Percentiles rank a stretch among this genome's conserved stretches.
phyloP scores from a whole-genome alignment of 2,113 vertebrate genomes.

The Sphaerodactylus townsendi region DNA sequence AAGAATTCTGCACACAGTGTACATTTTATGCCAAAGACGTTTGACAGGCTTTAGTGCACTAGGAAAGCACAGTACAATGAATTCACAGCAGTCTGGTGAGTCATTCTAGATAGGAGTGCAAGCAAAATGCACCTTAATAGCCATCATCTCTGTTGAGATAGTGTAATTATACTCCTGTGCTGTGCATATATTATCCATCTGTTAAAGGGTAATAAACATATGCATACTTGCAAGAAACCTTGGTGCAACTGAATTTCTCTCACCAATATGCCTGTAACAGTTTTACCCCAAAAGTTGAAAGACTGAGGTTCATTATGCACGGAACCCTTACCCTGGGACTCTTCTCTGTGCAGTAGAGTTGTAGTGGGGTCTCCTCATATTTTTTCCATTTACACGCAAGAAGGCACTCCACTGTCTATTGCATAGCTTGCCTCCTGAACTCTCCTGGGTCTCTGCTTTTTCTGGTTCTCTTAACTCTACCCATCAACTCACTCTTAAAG shows the following conservation, averaged over 20 bases:
- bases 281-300: not conserved
- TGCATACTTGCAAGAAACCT: not conserved
- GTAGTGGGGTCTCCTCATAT: too few species aligned
- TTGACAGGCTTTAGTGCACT: slow-evolving; percentile 7
- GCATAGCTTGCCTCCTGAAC: too few species aligned
- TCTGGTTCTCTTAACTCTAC: too few species aligned
- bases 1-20: rapidly evolving
- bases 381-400: too few species aligned
- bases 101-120: slow-evolving; percentile 48
- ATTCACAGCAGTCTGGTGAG: slow-evolving; percentile 27
- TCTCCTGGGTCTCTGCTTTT: too few species aligned
- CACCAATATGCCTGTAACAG: rapidly evolving
- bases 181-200: not conserved
- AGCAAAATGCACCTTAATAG: slow-evolving; percentile 36
- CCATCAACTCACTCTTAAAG: too few species aligned
- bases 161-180: not conserved
- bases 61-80: not conserved
- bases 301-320: too few species aligned
- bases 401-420: too few species aligned
- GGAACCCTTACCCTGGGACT: too few species aligned
- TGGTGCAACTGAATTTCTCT: rapidly evolving
- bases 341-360: too few species aligned
- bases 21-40: not conserved
- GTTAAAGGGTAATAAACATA: not conserved
- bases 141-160: slow-evolving; percentile 4